Percentiles rank a stretch among this genome's conserved stretches.
Conservation (phyloP, 92 coral and sea anemone species). For the Heliopora coerulea region DNA sequence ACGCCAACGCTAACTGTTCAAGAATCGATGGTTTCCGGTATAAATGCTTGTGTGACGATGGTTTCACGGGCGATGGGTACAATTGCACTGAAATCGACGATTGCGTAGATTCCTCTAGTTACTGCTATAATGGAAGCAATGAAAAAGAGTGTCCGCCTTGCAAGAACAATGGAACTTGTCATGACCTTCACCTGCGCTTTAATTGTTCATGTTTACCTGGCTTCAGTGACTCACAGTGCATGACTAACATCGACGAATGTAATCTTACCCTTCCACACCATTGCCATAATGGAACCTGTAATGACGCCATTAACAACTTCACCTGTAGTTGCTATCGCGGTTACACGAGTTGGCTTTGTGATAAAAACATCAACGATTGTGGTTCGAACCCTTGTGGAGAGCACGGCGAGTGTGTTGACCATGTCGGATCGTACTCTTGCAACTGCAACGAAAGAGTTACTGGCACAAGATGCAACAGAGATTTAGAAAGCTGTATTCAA, state of each 20-base stretch:
- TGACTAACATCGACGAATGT: slow-evolving; percentile 70
- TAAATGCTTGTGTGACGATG: slow-evolving; percentile 70
- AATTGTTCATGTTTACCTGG: slow-evolving; percentile 67
- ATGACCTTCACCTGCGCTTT: slow-evolving; percentile 32
- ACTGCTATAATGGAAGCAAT: slow-evolving; percentile 43
- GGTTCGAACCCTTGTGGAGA: slow-evolving; percentile 36
- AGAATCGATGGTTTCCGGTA: slow-evolving; percentile 68
- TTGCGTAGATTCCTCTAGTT: slow-evolving; percentile 46
- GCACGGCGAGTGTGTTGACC: slow-evolving; percentile 9
- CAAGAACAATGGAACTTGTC: no score
- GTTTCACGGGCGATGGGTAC: slow-evolving; percentile 71
- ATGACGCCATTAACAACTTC: slow-evolving; percentile 63
- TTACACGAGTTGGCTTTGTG: slow-evolving; percentile 67
- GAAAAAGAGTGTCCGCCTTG: slow-evolving; percentile 45
- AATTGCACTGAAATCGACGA: slow-evolving; percentile 80
- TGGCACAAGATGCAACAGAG: slow-evolving; percentile 71
- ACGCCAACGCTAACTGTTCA: slow-evolving; percentile 67
- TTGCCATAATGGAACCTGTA: slow-evolving; percentile 52
- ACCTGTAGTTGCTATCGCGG: slow-evolving; percentile 72
- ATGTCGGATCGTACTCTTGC: neutral
- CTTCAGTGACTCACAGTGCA: slow-evolving; percentile 60
- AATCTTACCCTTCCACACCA: neutral
- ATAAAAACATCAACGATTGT: slow-evolving; percentile 57
- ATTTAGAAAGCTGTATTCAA: slow-evolving; percentile 42
- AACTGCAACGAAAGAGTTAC: slow-evolving; percentile 52